Conservation (phyloP, 2,113 vertebrate genomes). For the Hystrix brachyura region DNA sequence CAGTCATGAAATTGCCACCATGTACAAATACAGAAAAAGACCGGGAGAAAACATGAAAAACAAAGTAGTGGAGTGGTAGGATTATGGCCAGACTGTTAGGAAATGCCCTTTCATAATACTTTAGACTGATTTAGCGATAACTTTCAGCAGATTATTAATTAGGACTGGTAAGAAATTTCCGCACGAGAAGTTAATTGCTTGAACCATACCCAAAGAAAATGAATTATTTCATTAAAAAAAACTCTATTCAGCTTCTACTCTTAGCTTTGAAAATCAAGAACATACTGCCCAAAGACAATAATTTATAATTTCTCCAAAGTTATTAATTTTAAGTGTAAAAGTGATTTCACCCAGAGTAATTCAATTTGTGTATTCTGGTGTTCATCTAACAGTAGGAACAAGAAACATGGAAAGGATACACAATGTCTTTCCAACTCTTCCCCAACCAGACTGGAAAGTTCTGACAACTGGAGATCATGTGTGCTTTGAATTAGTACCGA, state of each 20-base stretch:
- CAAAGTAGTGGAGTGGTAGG: neutral
- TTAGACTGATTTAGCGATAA: slow-evolving; percentile 11
- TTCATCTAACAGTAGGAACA: slow-evolving; percentile 26
- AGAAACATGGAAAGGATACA: neutral
- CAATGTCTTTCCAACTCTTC: neutral
- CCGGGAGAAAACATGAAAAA: neutral
- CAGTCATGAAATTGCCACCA: slow-evolving; percentile 4
- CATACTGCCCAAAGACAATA: slow-evolving; percentile 50
- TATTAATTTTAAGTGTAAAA: neutral
- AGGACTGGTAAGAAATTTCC: slow-evolving; percentile 31
- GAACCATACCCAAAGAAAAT: slow-evolving; percentile 60
- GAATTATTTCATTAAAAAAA: slow-evolving; percentile 35
- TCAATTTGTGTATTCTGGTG: neutral
- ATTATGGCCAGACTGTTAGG: slow-evolving; percentile 7
- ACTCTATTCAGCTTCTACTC: neutral
- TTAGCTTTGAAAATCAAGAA: slow-evolving; percentile 49
- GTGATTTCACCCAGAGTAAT: neutral
- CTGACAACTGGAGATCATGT: neutral
- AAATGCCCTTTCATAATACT: slow-evolving; percentile 41
- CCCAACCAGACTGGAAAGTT: neutral
- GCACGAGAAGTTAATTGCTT: neutral
- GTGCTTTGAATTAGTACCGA: neutral
- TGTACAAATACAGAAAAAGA: slow-evolving; percentile 25
- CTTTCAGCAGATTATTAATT: slow-evolving; percentile 47
- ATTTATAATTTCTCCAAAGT: slow-evolving; percentile 21